Percentiles rank a stretch among this genome's conserved stretches.
phyloP scores from a whole-genome alignment of 2,888 invertebrate species.

The Poecilobothrus nobilitatus region DNA sequence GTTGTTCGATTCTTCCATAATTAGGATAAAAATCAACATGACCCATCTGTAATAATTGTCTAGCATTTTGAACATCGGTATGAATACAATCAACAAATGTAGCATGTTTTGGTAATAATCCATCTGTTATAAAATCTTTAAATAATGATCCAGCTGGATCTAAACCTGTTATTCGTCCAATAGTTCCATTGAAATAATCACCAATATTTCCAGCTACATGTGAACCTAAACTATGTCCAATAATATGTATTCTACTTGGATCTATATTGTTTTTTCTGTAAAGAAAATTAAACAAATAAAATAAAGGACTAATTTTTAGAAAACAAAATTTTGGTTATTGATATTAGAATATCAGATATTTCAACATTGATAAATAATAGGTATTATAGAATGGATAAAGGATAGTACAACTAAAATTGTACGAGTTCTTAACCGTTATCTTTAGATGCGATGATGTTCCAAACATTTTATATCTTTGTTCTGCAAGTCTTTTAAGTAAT shows the following conservation, averaged over 20 bases:
- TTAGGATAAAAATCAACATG: constrained; percentile 41
- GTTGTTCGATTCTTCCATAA: constrained; percentile 35
- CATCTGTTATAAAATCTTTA: constrained; percentile 30
- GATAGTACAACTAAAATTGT: too few species aligned
- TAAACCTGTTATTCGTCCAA: constrained; percentile 36
- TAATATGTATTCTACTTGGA: constrained; percentile 31
- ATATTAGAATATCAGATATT: too few species aligned
- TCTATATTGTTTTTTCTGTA: constrained; percentile 27
- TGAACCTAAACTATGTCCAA: constrained; percentile 42
- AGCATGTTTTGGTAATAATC: constrained; percentile 31
- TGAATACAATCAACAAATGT: constrained; percentile 41
- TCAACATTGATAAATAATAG: too few species aligned
- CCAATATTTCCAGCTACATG: constrained; percentile 39
- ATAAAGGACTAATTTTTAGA: too few species aligned
- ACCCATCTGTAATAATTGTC: constrained; percentile 36
- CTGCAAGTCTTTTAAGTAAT: too few species aligned
- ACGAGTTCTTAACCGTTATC: too few species aligned
- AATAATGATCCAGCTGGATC: constrained; percentile 43
- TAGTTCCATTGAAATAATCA: constrained; percentile 33
- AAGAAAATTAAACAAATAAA: too few species aligned
- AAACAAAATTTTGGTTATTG: too few species aligned
- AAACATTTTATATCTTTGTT: too few species aligned
- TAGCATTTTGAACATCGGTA: constrained; percentile 38
- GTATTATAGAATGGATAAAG: too few species aligned
- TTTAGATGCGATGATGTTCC: too few species aligned